These are phyloP conservation scores for Malurus melanocephalus DNA, from an alignment of 2,113 vertebrate species.

Conservation along the genomic window DNA sequence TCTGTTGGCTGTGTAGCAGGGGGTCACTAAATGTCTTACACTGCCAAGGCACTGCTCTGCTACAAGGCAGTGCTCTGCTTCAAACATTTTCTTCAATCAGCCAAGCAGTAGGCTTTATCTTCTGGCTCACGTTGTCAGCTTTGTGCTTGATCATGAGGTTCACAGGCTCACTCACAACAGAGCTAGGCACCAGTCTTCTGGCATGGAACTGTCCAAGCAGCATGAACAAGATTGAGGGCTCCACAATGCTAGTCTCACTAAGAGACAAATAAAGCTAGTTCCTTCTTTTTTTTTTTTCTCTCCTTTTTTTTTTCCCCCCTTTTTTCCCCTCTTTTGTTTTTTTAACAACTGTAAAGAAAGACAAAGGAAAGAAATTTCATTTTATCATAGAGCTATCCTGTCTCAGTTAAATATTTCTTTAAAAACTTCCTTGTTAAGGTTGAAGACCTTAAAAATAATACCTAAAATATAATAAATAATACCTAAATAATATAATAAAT, in stretches of 20 bases:
- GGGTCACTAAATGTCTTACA: not conserved
- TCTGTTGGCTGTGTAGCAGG: not conserved
- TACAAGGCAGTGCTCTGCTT: not conserved
- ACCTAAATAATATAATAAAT: not conserved
- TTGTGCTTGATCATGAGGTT: constrained; percentile 25
- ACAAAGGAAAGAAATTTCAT: not conserved
- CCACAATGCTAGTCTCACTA: not conserved
- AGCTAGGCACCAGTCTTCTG: not conserved
- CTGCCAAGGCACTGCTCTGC: not conserved
- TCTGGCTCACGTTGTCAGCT: not conserved
- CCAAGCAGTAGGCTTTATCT: not conserved
- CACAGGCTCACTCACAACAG: not conserved
- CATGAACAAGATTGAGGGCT: not conserved
- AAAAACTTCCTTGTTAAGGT: not conserved
- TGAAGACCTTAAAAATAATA: not conserved
- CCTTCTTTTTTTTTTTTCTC: accelerated
- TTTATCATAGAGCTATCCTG: not conserved
- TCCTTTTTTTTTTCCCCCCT: not conserved
- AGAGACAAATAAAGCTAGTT: not conserved
- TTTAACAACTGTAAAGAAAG: not conserved
- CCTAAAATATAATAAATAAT: not conserved
- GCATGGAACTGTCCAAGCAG: not conserved
- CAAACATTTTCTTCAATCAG: not conserved
- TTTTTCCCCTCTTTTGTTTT: too few relatives aligned
- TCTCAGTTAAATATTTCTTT: not conserved